phyloP scores from a whole-genome alignment of 2,797 vertebrate genomes.

The Myripristis jacobus region DNA sequence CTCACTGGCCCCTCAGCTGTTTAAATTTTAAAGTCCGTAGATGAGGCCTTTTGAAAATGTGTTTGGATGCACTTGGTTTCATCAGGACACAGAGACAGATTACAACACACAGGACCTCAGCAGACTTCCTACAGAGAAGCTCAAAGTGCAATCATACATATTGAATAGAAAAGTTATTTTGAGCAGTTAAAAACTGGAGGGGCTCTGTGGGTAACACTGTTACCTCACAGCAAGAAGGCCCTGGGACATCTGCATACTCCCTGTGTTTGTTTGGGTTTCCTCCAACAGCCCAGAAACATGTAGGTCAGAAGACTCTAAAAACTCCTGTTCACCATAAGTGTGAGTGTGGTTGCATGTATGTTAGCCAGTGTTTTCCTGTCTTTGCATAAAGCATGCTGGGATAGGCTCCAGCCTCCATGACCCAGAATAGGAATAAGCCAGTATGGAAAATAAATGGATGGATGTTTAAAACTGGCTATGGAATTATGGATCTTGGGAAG shows the following conservation, averaged over 20 bases:
- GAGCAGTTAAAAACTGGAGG: conserved; percentile 34
- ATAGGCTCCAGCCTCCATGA: too few species aligned
- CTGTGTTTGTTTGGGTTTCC: too few species aligned
- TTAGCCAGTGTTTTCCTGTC: too few species aligned
- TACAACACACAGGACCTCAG: conserved; percentile 4
- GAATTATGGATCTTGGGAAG: conserved; percentile 39
- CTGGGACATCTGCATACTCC: too few species aligned
- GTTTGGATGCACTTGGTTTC: conserved; percentile 34
- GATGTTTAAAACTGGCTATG: conserved; percentile 31
- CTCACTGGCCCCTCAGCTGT: conserved; percentile 22
- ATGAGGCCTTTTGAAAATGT: conserved; percentile 36
- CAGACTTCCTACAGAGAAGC: conserved; percentile 35
- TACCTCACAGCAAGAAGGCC: too few species aligned
- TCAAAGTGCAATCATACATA: conserved; percentile 33
- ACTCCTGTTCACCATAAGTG: too few species aligned
- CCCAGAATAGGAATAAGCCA: not conserved
- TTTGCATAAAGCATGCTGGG: too few species aligned
- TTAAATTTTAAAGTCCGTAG: conserved; percentile 45
- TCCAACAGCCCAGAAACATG: too few species aligned
- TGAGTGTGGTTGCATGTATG: too few species aligned
- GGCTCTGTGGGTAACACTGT: too few species aligned
- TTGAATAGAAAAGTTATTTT: conserved; percentile 46
- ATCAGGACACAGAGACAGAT: conserved; percentile 26
- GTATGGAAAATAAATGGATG: too few species aligned
- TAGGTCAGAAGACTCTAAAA: too few species aligned